Conservation (phyloP, 2,888 invertebrate genomes). For the Orchesella flavescens region DNA sequence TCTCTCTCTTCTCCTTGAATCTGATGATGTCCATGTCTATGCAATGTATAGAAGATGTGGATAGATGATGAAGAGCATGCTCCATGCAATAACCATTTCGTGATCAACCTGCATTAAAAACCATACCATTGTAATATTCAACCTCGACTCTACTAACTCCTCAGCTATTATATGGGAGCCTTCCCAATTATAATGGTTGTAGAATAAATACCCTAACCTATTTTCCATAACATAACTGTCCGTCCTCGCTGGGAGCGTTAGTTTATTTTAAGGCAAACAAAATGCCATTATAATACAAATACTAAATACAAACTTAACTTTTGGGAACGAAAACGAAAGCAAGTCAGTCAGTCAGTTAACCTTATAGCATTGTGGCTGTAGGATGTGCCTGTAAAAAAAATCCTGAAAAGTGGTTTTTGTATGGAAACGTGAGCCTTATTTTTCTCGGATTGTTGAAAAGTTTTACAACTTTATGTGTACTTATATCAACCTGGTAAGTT, state of each 20-base stretch:
- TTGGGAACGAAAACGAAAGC: no score
- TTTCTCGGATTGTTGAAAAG: no score
- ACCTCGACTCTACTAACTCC: background rate
- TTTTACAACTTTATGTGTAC: no score
- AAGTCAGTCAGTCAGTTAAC: no score
- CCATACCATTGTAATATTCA: background rate
- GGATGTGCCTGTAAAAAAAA: no score
- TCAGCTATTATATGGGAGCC: background rate
- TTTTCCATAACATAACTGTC: background rate
- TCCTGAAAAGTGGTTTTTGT: no score
- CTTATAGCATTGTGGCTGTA: no score
- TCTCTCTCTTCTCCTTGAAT: background rate
- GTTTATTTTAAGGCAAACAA: no score
- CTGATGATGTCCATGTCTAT: background rate
- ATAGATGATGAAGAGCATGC: slow-evolving; percentile 13
- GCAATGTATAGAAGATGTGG: background rate
- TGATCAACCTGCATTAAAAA: background rate
- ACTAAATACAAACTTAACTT: no score
- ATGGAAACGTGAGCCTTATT: no score
- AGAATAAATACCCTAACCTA: background rate
- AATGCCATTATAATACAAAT: no score
- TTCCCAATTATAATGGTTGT: background rate
- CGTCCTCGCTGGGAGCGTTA: background rate
- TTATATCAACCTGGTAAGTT: no score
- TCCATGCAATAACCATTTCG: background rate